Evolutionary conservation across 2,113 vertebrate species (phyloP), one percentile per base, ranked within the genome.

Genomic region (cat (Felis catus)): DNA sequence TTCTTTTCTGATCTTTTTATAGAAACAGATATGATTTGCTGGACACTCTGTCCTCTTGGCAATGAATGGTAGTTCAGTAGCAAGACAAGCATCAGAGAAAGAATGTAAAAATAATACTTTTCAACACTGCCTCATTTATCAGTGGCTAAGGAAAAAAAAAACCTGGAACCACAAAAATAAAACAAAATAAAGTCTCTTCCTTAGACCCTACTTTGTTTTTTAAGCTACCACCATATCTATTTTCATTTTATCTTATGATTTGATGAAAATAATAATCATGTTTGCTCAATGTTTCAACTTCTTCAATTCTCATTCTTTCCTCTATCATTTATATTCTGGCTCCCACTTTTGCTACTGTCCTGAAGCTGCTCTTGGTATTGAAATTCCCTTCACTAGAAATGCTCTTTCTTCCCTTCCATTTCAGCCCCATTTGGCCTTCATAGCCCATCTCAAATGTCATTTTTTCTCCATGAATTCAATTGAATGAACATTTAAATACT

Each of bases 1-100:
- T 97, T 93, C 92, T 94, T 97, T 97, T 96, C 93, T 95, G 94
- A 96, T 98, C 96, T 97, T 97, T 98, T 97, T 97, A 97, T 98
- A 98, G 97, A 97, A 97, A 94, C 93, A 97, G 89, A 89, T 96
- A 91, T 19, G 81, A 94, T 95, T 97, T 98, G 93, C 82, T 94
- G 96, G 93, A 96, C 68, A 0, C 82, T 89, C 29, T 97, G 98
- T 98, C 85, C 96, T 97, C 48, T 97, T 97, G 98, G 97, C 96
- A 96, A 58, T 96, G 95, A 96, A 94, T 86, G n/a, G 33, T 90
- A 89, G 84, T 97, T 97, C 45, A 80, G 95, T 97, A 97, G 93
- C 73, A 95, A 98, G 96, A 97, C 95, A 98, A 98, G 89, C 93
- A 97, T 97, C 85, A 91, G 93, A 97, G 82, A 97, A 97, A 97